Evolutionary conservation across 2,888 invertebrate species (phyloP).

Genomic region (Tachystola acroxantha): DNA sequence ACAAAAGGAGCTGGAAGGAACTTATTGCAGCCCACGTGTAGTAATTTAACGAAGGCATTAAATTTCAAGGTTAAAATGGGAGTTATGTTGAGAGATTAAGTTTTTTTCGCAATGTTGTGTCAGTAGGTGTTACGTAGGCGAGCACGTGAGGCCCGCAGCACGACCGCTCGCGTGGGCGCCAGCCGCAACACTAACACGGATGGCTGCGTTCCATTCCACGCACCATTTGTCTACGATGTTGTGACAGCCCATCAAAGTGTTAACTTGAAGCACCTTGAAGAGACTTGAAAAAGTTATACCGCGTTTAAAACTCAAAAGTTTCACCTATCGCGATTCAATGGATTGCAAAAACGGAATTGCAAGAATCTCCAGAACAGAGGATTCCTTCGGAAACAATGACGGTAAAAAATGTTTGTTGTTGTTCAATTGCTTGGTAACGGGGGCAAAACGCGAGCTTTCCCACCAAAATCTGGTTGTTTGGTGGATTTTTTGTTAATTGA

Average conservation of each 20-base stretch:
- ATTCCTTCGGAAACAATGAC: conserved; percentile 39
- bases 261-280: conserved; percentile 4
- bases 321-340: conserved; percentile 30
- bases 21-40: conserved; percentile 60
- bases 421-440: conserved; percentile 51
- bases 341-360: conserved; percentile 14
- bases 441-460: conserved; percentile 55
- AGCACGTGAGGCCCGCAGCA: conserved; percentile 32
- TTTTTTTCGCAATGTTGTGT: conserved; percentile 70
- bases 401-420: conserved; percentile 47
- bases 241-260: conserved; percentile 26
- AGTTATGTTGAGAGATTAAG: conserved; percentile 58
- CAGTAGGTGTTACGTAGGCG: conserved; percentile 72
- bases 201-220: conserved; percentile 22
- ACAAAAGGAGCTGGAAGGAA: conserved; percentile 47
- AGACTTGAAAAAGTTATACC: no score
- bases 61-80: conserved; percentile 66
- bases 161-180: conserved; percentile 63
- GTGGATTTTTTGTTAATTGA: conserved; percentile 55
- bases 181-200: conserved; percentile 42
- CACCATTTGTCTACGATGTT: conserved; percentile 30
- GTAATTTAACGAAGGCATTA: conserved; percentile 65
- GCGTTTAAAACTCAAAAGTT: conserved; percentile 9
- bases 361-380: conserved; percentile 34
- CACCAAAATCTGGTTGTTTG: conserved; percentile 61